A percentile compares a stretch with the other conserved stretches of the same genome.
Conservation (phyloP, 1,140 invertebrate species). For the Pararge aegeria region DNA sequence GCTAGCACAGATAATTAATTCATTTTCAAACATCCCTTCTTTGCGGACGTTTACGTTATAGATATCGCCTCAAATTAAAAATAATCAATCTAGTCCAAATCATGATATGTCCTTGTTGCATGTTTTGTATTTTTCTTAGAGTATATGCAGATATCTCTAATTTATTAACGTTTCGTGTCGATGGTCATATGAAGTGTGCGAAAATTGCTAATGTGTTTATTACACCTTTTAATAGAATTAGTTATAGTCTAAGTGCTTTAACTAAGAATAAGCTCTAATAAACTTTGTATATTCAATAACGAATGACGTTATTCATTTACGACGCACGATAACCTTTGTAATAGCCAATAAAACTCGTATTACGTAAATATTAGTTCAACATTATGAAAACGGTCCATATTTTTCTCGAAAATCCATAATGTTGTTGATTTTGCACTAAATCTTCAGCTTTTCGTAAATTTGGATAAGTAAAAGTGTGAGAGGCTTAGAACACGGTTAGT, state of each 20-base stretch:
- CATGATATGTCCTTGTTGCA: no score
- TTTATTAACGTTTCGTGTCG: no score
- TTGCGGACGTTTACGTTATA: no score
- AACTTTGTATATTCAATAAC: conserved; percentile 35
- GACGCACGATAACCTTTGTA: conserved; percentile 37
- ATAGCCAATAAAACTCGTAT: conserved; percentile 41
- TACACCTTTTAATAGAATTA: conserved; percentile 7
- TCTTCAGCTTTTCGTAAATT: background rate
- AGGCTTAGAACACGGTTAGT: background rate
- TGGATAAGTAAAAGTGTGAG: background rate
- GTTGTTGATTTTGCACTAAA: background rate
- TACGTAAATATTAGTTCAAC: conserved; percentile 38
- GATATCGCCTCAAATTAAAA: no score
- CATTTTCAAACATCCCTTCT: no score
- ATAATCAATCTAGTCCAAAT: no score
- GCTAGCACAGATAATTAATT: no score
- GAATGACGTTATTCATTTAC: conserved; percentile 41
- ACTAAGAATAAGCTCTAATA: conserved; percentile 26
- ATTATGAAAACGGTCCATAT: conserved; percentile 30
- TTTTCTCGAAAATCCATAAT: conserved; percentile 29
- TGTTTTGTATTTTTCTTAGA: no score
- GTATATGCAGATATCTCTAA: no score
- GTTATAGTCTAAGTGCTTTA: conserved; percentile 16
- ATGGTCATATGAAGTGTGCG: no score
- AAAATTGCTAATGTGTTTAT: no score